Conservation (phyloP, 2,888 invertebrate genomes). For the Epirrhoe tristata region DNA sequence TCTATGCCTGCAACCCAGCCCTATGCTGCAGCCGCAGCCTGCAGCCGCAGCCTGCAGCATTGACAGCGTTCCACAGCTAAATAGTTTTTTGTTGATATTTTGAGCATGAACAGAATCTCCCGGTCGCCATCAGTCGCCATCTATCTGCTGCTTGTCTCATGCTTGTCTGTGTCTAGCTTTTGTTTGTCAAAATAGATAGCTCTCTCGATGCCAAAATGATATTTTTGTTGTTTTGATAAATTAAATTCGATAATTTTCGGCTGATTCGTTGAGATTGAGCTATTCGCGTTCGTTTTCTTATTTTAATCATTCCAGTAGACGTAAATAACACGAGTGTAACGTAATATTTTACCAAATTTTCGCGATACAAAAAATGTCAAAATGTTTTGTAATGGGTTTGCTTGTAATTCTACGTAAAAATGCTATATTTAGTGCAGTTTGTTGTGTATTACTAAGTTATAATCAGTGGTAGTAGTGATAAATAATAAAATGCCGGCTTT, state of each 20-base stretch:
- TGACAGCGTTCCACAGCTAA: no score
- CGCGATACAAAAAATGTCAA: conserved; percentile 67
- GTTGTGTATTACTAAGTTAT: conserved; percentile 27
- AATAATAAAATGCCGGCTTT: conserved; percentile 35
- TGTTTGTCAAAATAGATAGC: conserved; percentile 61
- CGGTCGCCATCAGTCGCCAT: no score
- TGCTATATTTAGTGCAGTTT: conserved; percentile 32
- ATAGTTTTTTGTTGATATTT: no score
- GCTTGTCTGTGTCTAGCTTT: not conserved
- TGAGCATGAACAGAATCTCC: no score
- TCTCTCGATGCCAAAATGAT: conserved; percentile 79
- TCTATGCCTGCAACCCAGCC: no score
- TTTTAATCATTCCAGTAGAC: conserved; percentile 40
- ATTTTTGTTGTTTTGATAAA: conserved; percentile 70
- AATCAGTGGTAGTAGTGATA: conserved; percentile 29
- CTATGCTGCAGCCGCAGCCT: no score
- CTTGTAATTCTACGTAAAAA: conserved; percentile 53
- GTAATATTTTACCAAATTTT: conserved; percentile 48
- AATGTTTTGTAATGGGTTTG: conserved; percentile 73
- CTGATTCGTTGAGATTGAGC: conserved; percentile 71
- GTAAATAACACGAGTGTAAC: conserved; percentile 44
- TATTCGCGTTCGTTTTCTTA: conserved; percentile 54
- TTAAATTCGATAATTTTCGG: conserved; percentile 51
- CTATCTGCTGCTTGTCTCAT: no score
- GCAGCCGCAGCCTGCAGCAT: no score